Percentiles rank a stretch among this genome's conserved stretches.
Evolutionary conservation across 2,797 vertebrate genomes (phyloP).

Genomic region (Hydrophis major): DNA sequence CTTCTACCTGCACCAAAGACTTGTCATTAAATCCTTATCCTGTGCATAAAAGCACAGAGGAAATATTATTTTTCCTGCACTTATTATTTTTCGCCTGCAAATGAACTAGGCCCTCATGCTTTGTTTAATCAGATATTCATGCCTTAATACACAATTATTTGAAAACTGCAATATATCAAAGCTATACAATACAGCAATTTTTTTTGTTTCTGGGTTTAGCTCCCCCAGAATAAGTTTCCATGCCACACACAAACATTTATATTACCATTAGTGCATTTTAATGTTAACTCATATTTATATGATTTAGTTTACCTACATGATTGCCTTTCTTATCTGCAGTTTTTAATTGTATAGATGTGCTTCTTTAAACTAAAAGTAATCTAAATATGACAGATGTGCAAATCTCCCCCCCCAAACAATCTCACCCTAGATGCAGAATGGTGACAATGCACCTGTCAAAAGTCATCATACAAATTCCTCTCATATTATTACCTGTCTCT

Average conservation of each 20-base stretch:
- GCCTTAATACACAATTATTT: slow-evolving; percentile 29
- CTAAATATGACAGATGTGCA: slow-evolving; percentile 47
- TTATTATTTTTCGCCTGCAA: neutral
- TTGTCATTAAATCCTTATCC: neutral
- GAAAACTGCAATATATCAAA: slow-evolving; percentile 23
- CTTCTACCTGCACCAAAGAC: neutral
- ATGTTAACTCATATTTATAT: neutral
- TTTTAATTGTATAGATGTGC: slow-evolving; percentile 35
- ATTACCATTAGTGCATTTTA: neutral
- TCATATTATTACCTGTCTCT: neutral
- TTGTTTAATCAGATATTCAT: neutral
- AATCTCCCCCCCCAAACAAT: slow-evolving; percentile 50
- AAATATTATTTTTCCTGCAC: neutral
- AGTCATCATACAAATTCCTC: neutral
- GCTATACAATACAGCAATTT: neutral
- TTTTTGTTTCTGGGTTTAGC: slow-evolving; percentile 12
- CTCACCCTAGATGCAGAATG: slow-evolving; percentile 13
- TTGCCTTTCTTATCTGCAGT: slow-evolving; percentile 12
- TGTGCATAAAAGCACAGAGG: neutral
- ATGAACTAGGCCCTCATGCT: neutral
- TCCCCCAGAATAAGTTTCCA: neutral
- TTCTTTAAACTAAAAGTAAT: slow-evolving; percentile 54
- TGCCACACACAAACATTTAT: neutral
- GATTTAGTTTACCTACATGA: slow-evolving; percentile 1
- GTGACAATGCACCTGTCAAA: neutral